Base-by-base conservation (phyloP, 2,113 vertebrate species). In the Notarius quadriscutis region DNA sequence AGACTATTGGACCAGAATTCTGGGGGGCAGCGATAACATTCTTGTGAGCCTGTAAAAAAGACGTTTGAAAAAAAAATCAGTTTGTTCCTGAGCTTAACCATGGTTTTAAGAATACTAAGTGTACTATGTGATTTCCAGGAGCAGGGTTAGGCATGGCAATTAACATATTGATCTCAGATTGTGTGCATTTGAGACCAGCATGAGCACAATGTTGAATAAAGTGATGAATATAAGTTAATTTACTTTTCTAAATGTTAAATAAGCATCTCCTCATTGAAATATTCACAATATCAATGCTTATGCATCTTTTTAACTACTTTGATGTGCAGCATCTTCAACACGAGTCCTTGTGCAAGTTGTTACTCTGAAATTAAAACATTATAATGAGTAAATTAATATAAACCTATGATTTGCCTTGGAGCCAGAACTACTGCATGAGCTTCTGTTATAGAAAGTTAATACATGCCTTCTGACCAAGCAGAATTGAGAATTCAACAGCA, bases 1-100 rank as follows among this genome's bases (percentile, higher is more conserved):
- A 90, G 18, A 75, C 11, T 65, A 78, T 94, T 93, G 55, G 92
- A 91, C 93, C 93, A 93, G 86, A 89, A 93, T 58, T 92, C 91
- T 53, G 82, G 55, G 25, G 90, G 88, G 85, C 93, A 93, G 18
- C 27, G 91, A 0, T 92, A 84, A 91, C 95, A 96, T 50, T 91
- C 82, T 34, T 88, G 79, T 4, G 95, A 95, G 58, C 89, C 95
- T 96, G 34, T 11, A 60, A 86, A n/a, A 88, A 25, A 34, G 0
- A 75, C 10, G 17, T 30, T 30, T 30, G 1, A 1, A 14, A 57
- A 57, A 3, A 2, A 57, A 57, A 57, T 3, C 14, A 57, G n/a
- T 53, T 34, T 53, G 30, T n/a, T 27, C 2, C 2, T 34, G 20
- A 41, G 62, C n/a, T 63, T 58, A 55, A 34, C 51, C 58, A 8